These are phyloP conservation scores for Tursiops truncatus DNA, from an alignment of 2,113 vertebrate species.

Conservation along the genomic window DNA sequence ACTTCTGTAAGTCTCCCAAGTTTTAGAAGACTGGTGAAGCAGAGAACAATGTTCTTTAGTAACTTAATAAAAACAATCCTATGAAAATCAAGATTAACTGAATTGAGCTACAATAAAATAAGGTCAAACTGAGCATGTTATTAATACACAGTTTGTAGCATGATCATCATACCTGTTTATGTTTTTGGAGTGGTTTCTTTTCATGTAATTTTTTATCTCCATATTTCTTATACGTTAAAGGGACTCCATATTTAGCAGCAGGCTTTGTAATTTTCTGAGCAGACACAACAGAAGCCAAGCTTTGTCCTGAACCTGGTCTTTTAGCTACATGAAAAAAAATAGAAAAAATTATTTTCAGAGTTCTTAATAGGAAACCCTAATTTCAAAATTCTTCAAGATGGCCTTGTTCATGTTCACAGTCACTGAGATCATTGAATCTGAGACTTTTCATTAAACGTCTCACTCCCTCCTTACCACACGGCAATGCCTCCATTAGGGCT, in stretches of 20 bases:
- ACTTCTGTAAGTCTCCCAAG: neutral
- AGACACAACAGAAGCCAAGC: conserved; percentile 80
- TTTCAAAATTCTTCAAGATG: conserved; percentile 44
- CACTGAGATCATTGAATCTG: neutral
- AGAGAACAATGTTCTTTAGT: neutral
- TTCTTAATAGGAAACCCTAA: conserved; percentile 44
- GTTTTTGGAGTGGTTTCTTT: conserved; percentile 87
- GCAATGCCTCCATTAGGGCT: neutral
- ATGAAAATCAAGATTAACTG: neutral
- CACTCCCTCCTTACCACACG: neutral
- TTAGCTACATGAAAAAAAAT: conserved; percentile 84
- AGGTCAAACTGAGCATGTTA: neutral
- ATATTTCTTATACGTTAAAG: conserved; percentile 91
- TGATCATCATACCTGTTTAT: conserved; percentile 86
- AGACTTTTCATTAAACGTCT: neutral
- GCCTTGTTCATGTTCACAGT: conserved; percentile 15
- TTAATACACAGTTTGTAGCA: neutral
- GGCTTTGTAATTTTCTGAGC: conserved; percentile 97
- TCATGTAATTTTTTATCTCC: conserved; percentile 89
- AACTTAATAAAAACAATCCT: conserved; percentile 28
- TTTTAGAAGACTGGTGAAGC: neutral
- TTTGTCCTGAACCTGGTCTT: conserved; percentile 87
- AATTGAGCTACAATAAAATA: neutral
- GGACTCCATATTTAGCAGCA: conserved; percentile 97
- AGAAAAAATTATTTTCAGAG: neutral